Percentiles rank a stretch among this genome's conserved stretches.
phyloP scores from a whole-genome alignment of 2,888 invertebrate genomes.

The Polyommatus iphigenia region DNA sequence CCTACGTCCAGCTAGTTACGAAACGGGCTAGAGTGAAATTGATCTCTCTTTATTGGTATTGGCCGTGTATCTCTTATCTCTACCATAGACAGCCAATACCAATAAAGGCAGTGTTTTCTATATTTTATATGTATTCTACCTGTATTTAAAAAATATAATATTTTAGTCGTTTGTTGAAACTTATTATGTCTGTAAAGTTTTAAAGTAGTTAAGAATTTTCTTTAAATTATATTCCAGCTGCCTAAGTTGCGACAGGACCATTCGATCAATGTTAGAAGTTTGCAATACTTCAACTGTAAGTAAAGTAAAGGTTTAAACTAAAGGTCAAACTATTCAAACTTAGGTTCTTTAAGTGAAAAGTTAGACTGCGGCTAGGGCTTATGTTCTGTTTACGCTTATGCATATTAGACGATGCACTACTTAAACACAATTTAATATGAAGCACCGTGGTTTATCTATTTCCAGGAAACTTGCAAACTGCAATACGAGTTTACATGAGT shows the following conservation, averaged over 20 bases:
- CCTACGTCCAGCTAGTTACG: constrained; percentile 14
- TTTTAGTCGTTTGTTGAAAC: not conserved
- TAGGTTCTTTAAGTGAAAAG: not conserved
- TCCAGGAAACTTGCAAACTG: not conserved
- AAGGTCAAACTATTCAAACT: not conserved
- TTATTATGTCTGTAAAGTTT: not conserved
- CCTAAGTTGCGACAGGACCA: not conserved
- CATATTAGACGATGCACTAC: not conserved
- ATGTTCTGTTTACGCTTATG: not conserved
- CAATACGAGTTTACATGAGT: not conserved
- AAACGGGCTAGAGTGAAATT: constrained; percentile 8
- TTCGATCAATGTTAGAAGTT: not conserved
- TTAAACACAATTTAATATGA: not conserved
- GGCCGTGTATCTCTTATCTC: not conserved
- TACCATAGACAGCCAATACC: not conserved
- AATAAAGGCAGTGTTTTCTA: not conserved
- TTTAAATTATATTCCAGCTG: not conserved
- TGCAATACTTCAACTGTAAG: not conserved
- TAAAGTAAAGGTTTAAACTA: not conserved
- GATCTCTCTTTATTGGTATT: constrained; percentile 13
- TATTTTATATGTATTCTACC: not conserved
- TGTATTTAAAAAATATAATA: not conserved
- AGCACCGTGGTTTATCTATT: not conserved
- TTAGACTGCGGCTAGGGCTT: not conserved
- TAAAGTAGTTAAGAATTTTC: not conserved